Evolutionary conservation across 1,140 invertebrate species (phyloP), one percentile per base, ranked within the genome.

Genomic region (Drosophila subobscura): DNA sequence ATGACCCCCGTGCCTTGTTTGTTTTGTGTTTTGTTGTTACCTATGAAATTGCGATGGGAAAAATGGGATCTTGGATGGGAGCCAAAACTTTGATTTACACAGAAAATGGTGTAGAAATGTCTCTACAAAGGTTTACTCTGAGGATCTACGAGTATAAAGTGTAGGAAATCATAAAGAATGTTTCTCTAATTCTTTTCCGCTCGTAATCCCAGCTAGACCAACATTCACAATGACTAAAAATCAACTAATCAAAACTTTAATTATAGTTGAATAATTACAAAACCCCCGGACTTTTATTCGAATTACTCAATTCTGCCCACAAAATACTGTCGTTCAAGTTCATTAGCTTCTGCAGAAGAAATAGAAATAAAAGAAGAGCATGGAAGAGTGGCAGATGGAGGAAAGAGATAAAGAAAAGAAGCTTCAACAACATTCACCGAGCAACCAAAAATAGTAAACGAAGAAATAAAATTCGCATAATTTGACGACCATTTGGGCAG

Each of bases 401-500:
- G 37, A 25, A 42, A 33, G 4, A 37, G 33, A 37, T 37, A 37
- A 33, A 33, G 29, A 8, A 33, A 12, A 37, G 33, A 37, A 37
- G 33, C 33, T 7, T 37, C 10, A 16, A 51, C 5, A 12, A 65
- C 46, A 49, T 54, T 68, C 65, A 29, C 65, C 4, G 37, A 25
- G 2, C 25, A 25, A 3, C 60, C 60, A 66, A 66, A 75, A 74
- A 66, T 74, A 58, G 72, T 25, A 41, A 74, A 74, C 57, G 27
- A 56, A 44, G 22, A 72, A 63, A 56, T 45, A 14, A 61, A 42
- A 55, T 85, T 77, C 61, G 81, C 81, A 77, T 85, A 85, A 85
- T 86, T 20, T 20, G 77, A 84, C 73, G 73, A 56, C 77, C 80
- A 84, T 86, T 84, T 85, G 55, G 29, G 53, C 16, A 25, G 33